Evolutionary conservation across 2,797 vertebrate genomes (phyloP).

Genomic region (Cryptoprocta ferox): DNA sequence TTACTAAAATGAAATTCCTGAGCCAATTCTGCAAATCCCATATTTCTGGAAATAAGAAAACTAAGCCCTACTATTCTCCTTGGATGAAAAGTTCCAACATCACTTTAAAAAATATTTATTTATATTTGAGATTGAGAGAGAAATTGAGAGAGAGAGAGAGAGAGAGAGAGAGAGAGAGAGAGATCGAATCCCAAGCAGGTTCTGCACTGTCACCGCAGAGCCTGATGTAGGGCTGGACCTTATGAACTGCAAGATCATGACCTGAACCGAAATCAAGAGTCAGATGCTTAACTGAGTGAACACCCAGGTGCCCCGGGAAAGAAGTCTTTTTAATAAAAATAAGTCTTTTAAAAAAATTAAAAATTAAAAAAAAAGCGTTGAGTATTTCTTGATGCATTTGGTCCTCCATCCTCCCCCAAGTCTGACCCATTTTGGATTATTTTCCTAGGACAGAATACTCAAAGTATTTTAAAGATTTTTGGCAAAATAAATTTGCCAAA

Average conservation of each 20-base stretch:
- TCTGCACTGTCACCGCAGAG: too few species aligned
- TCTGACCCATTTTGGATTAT: neutral
- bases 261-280: too few species aligned
- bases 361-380: neutral
- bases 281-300: too few species aligned
- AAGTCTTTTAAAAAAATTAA: neutral
- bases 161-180: too few species aligned
- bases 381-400: neutral
- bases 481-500: neutral
- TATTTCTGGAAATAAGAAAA: slow-evolving; percentile 23
- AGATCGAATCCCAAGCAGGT: too few species aligned
- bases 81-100: neutral
- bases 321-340: neutral
- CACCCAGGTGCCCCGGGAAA: too few species aligned
- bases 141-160: too few species aligned
- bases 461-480: slow-evolving; percentile 18
- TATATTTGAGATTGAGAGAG: too few species aligned
- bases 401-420: neutral
- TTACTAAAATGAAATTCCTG: neutral
- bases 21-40: neutral
- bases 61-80: neutral
- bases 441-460: neutral
- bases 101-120: too few species aligned
- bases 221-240: too few species aligned
- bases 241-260: too few species aligned